Evolutionary conservation across 2,888 invertebrate genomes (phyloP), one percentile per base, ranked within the genome.

Genomic region (Lysandra coridon): DNA sequence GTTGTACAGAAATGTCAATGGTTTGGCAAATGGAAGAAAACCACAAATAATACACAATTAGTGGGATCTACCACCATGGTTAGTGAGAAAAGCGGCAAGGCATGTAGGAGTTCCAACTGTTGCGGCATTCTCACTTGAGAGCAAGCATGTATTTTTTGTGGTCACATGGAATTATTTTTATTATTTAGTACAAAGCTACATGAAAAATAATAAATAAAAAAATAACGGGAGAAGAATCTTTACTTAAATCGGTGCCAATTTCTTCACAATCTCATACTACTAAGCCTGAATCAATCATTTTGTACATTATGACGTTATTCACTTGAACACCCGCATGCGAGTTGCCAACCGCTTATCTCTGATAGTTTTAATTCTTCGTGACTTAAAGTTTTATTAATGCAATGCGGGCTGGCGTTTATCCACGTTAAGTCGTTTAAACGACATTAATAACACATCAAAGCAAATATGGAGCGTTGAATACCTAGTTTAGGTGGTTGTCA

Each of bases 301-400:
- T 78, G 77, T 62, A 69, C 30, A 80, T 78, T 80, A 81, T 81
- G 76, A 57, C 76, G 57, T 53, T 4, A 81, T 78, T 80, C 79
- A 81, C 80, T 74, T 79, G 60, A 53, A 78, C 40, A 78, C 87
- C 87, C 87, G 87, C 86, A 87, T 87, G 82, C 81, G 80, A 82
- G 84, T 84, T 82, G 80, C 82, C 82, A 82, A 78, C 80, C 82
- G 83, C 82, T 85, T 84, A 85, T 86, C 85, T 86, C 84, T 84
- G 85, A 85, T 85, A 85, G 83, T 84, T 85, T 85, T 85, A 86
- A 86, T 86, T 86, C 83, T 83, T 84, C 83, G 80, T 83, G 84
- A 84, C 84, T 85, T 86, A 82, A 84, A 85, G 83, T 85, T 86
- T 87, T 87, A 86, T 86, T 87, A 84, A 84, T 83, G 85, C 85